phyloP scores from a whole-genome alignment of 2,888 invertebrate species.

The Amphipoea lucens region DNA sequence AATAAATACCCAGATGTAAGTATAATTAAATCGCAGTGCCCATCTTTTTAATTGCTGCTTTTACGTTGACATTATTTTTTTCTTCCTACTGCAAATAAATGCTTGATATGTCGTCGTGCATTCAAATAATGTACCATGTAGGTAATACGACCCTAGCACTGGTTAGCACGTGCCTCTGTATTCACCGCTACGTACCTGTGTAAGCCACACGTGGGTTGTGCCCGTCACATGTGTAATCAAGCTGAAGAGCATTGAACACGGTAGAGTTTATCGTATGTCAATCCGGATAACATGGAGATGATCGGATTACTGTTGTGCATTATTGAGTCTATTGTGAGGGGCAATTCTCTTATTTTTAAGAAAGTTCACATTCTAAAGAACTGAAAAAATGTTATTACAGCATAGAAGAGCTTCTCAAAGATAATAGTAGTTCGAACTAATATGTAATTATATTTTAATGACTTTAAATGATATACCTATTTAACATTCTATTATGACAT shows the following conservation, averaged over 20 bases:
- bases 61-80: not conserved
- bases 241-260: not conserved
- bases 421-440: no score
- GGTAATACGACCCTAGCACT: not conserved
- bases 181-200: not conserved
- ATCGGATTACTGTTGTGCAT: slow-evolving; percentile 1
- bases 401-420: no score
- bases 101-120: no score
- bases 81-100: no score
- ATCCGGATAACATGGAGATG: slow-evolving; percentile 21
- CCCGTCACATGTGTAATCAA: slow-evolving; percentile 33
- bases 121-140: not conserved
- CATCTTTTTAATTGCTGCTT: not conserved
- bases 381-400: no score
- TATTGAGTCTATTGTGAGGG: not conserved
- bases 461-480: no score
- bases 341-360: no score
- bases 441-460: no score
- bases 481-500: no score
- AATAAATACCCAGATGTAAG: not conserved
- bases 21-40: not conserved
- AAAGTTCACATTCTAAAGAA: no score
- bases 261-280: not conserved
- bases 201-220: slow-evolving; percentile 18
- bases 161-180: not conserved